Base-by-base conservation (phyloP, 23 tunicate species). In the Botrylloides violaceus region DNA sequence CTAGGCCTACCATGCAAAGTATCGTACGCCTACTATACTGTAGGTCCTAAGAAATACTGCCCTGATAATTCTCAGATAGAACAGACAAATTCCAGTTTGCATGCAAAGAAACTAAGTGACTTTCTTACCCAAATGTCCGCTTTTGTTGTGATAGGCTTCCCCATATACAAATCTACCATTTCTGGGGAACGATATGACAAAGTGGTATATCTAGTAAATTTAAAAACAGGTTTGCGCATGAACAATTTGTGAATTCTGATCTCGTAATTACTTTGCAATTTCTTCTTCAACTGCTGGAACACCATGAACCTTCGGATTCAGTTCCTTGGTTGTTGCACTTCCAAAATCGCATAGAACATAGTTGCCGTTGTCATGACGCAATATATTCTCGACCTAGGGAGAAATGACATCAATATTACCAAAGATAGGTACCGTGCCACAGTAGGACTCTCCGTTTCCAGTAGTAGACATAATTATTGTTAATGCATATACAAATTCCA, bases 321-420 rank as follows among this genome's bases (percentile, higher is more conserved):
- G 65, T 31, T 80, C 73, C 36, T 34, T 65, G 20, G 81, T 61
- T 5, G 96, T 79, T 18, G 99, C 96, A 71, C 91, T 82, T 36
- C 99, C 99, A 79, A 95, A 95, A 79, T 95, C 99, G 75, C 99
- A 95, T 20, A 95, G 58, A 61, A 87, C 96, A 77, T 81, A 95
- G 38, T 80, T 73, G 22, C 92, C 92, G 37, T 79, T 64, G 68
- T 95, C 96, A 39, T 71, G 84, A 12, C 82, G 63, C 49, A 95
- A 73, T 1, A 95, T 86, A 59, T 95, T 95, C 75, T 95, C 99
- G 6, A 95, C 88, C 88, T 83, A 26, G 57, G 49, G 3, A 19
- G 27, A 0, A 60, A 4, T 64, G 31, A 73, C 29, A 73, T 22
- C 18, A 60, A 1, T 60, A 24, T 12, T n/a, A n/a, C n/a, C n/a